Conservation (phyloP, 2,113 vertebrate genomes). For the Dunckerocampus dactyliophorus region DNA sequence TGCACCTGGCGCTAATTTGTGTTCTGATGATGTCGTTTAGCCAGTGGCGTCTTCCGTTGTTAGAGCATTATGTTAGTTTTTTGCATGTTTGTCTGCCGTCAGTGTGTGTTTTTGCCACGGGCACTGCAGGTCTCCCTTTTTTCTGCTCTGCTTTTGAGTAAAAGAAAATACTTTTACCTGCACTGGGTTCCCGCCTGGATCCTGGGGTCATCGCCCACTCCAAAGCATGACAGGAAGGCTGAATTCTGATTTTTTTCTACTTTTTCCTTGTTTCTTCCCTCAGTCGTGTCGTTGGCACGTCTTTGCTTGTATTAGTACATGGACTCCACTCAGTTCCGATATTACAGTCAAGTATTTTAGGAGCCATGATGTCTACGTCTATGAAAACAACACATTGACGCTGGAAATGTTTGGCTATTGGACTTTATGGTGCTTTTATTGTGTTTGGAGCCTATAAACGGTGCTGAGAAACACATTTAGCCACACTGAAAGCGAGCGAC, state of each 20-base stretch:
- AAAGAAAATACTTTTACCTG: too few relatives aligned
- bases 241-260: not conserved
- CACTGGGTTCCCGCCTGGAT: too few relatives aligned
- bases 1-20: too few relatives aligned
- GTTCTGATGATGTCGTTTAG: too few relatives aligned
- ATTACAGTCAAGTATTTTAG: conserved; percentile 10
- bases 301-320: not conserved
- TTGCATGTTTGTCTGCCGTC: too few relatives aligned
- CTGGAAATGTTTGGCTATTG: not conserved
- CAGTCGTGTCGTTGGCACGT: not conserved
- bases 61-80: too few relatives aligned
- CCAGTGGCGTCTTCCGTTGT: too few relatives aligned
- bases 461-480: conserved; percentile 3
- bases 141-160: too few relatives aligned
- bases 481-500: not conserved
- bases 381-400: conserved; percentile 15
- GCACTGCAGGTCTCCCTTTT: too few relatives aligned
- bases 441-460: not conserved
- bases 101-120: too few relatives aligned
- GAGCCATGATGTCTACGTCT: conserved; percentile 9
- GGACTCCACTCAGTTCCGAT: conserved; percentile 5
- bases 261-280: not conserved
- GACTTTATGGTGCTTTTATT: conserved; percentile 14
- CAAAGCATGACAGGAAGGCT: too few relatives aligned
- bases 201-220: too few relatives aligned